Evolutionary conservation across 64 coral and sea anemone species (phyloP).

Genomic region (Porites lutea): DNA sequence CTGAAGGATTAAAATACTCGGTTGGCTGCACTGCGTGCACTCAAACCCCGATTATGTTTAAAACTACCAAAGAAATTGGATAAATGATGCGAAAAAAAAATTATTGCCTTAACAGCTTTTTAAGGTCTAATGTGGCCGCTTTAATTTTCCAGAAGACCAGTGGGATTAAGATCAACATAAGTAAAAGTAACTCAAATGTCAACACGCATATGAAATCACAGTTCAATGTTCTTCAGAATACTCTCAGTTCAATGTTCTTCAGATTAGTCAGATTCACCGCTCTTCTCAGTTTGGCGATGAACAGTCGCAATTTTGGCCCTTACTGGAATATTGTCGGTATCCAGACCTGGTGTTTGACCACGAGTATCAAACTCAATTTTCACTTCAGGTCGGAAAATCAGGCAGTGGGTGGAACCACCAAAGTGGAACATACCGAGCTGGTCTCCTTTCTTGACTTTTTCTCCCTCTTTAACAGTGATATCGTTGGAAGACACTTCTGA

Average conservation of each 20-base stretch:
- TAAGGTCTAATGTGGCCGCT: no score
- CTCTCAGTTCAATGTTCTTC: background rate
- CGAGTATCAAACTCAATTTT: slow-evolving; percentile 50
- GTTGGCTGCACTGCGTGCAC: background rate
- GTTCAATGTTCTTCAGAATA: slow-evolving; percentile 55
- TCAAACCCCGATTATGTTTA: background rate
- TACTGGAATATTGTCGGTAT: slow-evolving; percentile 67
- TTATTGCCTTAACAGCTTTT: no score
- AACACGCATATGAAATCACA: slow-evolving; percentile 35
- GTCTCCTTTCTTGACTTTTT: slow-evolving; percentile 75
- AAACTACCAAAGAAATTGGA: background rate
- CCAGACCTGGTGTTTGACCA: slow-evolving; percentile 63
- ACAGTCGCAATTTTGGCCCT: slow-evolving; percentile 59
- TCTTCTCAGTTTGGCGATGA: no score
- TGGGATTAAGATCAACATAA: no score
- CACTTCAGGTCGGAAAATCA: slow-evolving; percentile 76
- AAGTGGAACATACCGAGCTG: slow-evolving; percentile 82
- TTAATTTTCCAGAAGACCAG: no score
- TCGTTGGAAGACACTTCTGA: slow-evolving; percentile 74
- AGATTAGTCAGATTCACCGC: no score
- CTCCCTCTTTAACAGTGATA: slow-evolving; percentile 62
- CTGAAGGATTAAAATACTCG: background rate
- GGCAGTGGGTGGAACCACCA: slow-evolving; percentile 79
- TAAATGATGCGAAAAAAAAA: no score
- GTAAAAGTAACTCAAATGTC: background rate